phyloP scores from a whole-genome alignment of 2,113 vertebrate genomes.

The Zootoca vivipara region DNA sequence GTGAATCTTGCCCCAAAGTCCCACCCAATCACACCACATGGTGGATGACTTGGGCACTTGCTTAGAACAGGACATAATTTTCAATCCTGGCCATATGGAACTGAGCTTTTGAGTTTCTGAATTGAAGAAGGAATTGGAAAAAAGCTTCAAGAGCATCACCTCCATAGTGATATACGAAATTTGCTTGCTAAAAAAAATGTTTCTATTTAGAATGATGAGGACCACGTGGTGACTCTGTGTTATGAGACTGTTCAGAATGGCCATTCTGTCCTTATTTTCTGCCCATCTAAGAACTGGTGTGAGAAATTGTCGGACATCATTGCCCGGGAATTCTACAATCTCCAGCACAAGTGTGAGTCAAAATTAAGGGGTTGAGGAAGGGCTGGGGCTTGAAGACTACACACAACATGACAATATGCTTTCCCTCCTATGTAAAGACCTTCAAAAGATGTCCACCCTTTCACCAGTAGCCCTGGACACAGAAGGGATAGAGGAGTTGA shows the following conservation, averaged over 20 bases:
- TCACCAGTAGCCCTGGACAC: constrained; percentile 78
- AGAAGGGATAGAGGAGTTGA: constrained; percentile 82
- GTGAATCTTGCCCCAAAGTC: too few species aligned
- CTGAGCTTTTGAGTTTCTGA: constrained; percentile 25
- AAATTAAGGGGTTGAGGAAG: constrained; percentile 63
- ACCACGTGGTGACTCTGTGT: constrained; percentile 92
- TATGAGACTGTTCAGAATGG: constrained; percentile 90
- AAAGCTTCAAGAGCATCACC: constrained; percentile 20
- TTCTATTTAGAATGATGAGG: constrained; percentile 89
- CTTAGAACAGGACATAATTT: not conserved
- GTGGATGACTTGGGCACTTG: not conserved
- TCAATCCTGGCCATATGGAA: not conserved
- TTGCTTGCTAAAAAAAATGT: constrained; percentile 38
- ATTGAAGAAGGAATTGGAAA: constrained; percentile 2
- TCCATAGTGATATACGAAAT: not conserved
- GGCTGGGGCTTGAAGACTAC: constrained; percentile 8
- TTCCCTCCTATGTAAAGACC: constrained; percentile 52
- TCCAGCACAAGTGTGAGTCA: constrained; percentile 68
- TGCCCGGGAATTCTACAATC: constrained; percentile 89
- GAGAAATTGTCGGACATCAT: constrained; percentile 92
- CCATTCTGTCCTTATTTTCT: constrained; percentile 92
- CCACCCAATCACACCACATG: too few species aligned
- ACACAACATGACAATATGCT: not conserved
- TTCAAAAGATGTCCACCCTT: constrained; percentile 53
- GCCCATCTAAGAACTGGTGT: constrained; percentile 98